Evolutionary conservation across 1,140 invertebrate genomes (phyloP).

Genomic region (Pogonognathellus flavescens): DNA sequence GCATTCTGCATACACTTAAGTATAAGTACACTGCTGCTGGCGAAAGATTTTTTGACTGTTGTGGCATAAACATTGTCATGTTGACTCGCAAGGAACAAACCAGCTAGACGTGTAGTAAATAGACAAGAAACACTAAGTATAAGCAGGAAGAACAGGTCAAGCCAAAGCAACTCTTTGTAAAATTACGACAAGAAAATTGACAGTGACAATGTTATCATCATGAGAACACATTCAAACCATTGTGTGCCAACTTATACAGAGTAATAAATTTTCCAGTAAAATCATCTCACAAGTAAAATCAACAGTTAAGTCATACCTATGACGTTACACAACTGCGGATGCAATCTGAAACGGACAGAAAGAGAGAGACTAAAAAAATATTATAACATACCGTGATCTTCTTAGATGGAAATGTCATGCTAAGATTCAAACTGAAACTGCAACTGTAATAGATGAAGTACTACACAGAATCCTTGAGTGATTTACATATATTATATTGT

Average conservation of each 20-base stretch:
- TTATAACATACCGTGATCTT: too few relatives aligned
- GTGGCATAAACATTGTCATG: too few relatives aligned
- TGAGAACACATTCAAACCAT: background rate
- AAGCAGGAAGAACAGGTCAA: slow-evolving; percentile 17
- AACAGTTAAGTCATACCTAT: background rate
- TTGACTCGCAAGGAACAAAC: background rate
- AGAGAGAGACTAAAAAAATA: background rate
- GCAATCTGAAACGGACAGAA: background rate
- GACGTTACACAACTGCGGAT: background rate
- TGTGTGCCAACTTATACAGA: background rate
- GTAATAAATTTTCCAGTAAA: slow-evolving; percentile 22
- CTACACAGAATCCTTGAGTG: background rate
- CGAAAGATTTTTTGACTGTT: too few relatives aligned
- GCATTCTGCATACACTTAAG: background rate
- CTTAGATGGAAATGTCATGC: slow-evolving; percentile 13
- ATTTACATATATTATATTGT: background rate
- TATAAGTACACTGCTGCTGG: background rate
- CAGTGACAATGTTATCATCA: slow-evolving; percentile 29
- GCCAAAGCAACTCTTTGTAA: slow-evolving; percentile 9
- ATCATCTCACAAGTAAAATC: slow-evolving; percentile 4
- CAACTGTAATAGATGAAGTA: background rate
- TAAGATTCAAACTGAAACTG: slow-evolving; percentile 12
- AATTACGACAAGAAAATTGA: slow-evolving; percentile 39
- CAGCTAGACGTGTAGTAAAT: background rate
- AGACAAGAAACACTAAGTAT: background rate